Evolutionary conservation across 2,113 vertebrate genomes (phyloP), one percentile per base, ranked within the genome.

Genomic region (Notiomystis cincta): DNA sequence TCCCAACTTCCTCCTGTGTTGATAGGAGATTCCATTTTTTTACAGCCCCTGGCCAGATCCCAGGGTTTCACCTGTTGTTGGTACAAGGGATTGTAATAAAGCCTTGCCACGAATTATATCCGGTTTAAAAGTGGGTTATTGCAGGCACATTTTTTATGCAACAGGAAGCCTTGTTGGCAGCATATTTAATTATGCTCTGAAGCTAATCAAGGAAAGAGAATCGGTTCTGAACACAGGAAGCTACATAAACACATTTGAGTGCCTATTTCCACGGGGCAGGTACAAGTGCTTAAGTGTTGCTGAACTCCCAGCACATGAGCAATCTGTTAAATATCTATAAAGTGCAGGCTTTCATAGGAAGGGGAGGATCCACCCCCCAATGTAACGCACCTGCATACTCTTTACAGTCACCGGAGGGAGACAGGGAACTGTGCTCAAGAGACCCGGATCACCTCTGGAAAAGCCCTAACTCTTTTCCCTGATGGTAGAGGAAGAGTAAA

Each of bases 161-260:
- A 48, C 69, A 66, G 83, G 77, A 95, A 93, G 51, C 80, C 87
- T 82, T 50, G 20, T 45, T 93, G 91, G 85, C 79, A 95, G 67
- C 9, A 2, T 47, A 5, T 44, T 92, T 81, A 87, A 87, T 94
- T 84, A 50, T 66, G 30, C 56, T 87, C 47, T 60, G 73, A 37
- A 66, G 58, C 33, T 91, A 69, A 90, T 96, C 67, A 67, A 91
- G 78, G 82, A 47, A 95, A 78, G 69, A 87, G 79, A 75, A 88
- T 18, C 23, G 4, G 3, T 54, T 89, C 51, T 62, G 54, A 95
- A 30, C 47, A 53, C 75, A 89, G 95, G 87, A 93, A 96, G 76
- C 42, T n/a, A 0, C 78, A n/a, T 30, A 40, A 9, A 33, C 25
- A 19, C 37, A 5, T 47, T 22, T 17, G 67, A 94, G 85, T 82